Base-by-base conservation (phyloP, 2,113 vertebrate species). In the Archilochus colubris region DNA sequence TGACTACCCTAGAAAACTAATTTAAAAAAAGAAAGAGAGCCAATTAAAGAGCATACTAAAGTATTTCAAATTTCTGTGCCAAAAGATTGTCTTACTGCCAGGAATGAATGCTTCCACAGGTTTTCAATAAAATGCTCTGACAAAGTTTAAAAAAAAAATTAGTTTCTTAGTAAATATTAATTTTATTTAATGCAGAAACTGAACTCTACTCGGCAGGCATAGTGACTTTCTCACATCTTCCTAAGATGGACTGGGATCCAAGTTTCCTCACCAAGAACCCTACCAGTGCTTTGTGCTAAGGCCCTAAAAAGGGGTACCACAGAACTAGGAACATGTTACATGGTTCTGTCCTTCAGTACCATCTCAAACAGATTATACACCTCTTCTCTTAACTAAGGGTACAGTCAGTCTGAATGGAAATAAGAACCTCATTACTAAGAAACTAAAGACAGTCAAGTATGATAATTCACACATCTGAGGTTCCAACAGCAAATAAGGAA, bases 221-320 rank as follows among this genome's bases (percentile, higher is more conserved):
- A 62, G 28, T 11, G 31, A 57, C 22, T 53, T 84, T 28, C 21
- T 78, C 40, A 64, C 4, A 7, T 14, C 46, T 14, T 91, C 28
- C 61, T 68, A 72, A n/a, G 64, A 10, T 6, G 17, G 19, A 75
- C 68, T 2, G 4, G 23, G 31, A 91, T 23, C n/a, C 20, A 75
- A 64, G n/a, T 33, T 82, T 64, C 33, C 68, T 40, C 15, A 38
- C 15, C 22, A 72, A 68, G 14, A 78, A 54, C 17, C 16, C 12
- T 14, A 33, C 1, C 24, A 51, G 12, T 30, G 14, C 40, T 76
- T 25, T 36, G 18, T 68, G 58, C 28, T 85, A 53, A 63, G 79
- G 11, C 19, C 23, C 24, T 54, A 70, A 82, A 82, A 76, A 0
- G 0, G 3, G 5, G 9, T 17, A 66, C 31, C 21, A 43, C 22